Conservation (phyloP, 2,113 vertebrate genomes). For the Poecilia latipinna region DNA sequence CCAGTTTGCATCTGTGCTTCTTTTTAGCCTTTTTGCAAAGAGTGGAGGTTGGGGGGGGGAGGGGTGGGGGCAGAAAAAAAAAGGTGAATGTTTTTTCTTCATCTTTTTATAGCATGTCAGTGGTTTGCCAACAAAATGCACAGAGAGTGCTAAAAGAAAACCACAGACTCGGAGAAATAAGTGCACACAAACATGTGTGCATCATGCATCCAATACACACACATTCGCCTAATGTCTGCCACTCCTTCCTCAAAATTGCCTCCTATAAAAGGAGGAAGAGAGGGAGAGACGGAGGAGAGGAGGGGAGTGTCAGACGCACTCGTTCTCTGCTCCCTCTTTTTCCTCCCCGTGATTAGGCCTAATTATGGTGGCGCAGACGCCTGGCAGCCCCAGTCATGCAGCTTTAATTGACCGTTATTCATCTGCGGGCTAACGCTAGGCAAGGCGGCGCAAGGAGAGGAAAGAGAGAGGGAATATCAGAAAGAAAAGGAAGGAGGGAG, state of each 20-base stretch:
- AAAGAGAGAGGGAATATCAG: constrained; percentile 76
- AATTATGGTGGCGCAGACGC: constrained; percentile 92
- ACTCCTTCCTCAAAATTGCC: constrained; percentile 86
- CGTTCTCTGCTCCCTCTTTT: constrained; percentile 54
- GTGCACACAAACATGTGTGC: constrained; percentile 8
- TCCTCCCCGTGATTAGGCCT: constrained; percentile 90
- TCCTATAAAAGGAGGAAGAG: constrained; percentile 81
- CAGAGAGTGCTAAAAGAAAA: constrained; percentile 47
- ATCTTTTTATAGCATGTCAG: constrained; percentile 58
- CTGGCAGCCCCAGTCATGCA: constrained; percentile 86
- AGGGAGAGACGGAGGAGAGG: constrained; percentile 60
- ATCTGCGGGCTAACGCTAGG: constrained; percentile 83
- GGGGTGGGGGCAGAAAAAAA: constrained; percentile 27
- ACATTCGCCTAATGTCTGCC: constrained; percentile 71
- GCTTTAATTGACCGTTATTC: constrained; percentile 94
- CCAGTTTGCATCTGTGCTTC: constrained; percentile 35
- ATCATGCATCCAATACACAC: constrained; percentile 22
- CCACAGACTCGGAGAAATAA: constrained; percentile 29
- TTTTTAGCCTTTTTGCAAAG: constrained; percentile 25
- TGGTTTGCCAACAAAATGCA: constrained; percentile 61
- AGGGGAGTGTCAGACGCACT: constrained; percentile 74
- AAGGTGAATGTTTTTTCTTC: constrained; percentile 42
- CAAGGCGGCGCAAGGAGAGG: constrained; percentile 77
- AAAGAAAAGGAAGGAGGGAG: constrained; percentile 6
- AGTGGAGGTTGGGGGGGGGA: too few species aligned